These are phyloP conservation scores for Drosophila santomea DNA, from an alignment of 1,140 invertebrate genomes.

Conservation along the genomic window DNA sequence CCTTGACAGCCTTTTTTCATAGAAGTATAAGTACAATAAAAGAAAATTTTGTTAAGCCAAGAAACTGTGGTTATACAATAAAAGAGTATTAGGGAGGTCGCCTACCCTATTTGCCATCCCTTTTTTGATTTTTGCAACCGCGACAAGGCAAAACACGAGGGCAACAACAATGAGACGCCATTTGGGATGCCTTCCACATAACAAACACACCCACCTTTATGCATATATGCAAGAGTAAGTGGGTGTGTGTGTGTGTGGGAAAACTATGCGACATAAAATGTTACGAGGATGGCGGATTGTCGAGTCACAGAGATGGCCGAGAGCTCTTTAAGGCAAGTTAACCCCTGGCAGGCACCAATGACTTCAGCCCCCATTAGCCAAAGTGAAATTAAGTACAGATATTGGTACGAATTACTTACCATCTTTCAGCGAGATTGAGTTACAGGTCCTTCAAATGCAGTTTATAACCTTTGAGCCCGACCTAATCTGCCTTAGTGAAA, in stretches of 20 bases:
- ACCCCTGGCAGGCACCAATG: conserved; percentile 2
- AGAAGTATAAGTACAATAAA: background rate
- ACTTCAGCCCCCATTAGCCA: conserved; percentile 18
- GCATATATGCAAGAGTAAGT: conserved; percentile 56
- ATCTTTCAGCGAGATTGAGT: conserved; percentile 12
- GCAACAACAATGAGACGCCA: conserved; percentile 58
- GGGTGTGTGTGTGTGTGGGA: conserved; percentile 18
- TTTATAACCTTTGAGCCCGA: background rate
- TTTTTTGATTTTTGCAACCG: conserved; percentile 21
- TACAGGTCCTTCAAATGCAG: conserved; percentile 8
- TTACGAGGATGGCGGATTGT: conserved; percentile 43
- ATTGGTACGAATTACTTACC: conserved; percentile 2
- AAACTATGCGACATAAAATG: conserved; percentile 59
- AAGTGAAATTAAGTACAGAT: conserved; percentile 33
- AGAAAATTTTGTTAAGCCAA: background rate
- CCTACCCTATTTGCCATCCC: background rate
- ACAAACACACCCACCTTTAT: conserved; percentile 24
- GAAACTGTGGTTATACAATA: background rate
- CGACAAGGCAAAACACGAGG: conserved; percentile 56
- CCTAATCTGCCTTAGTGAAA: background rate
- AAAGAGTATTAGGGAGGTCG: background rate
- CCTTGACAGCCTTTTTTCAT: too few relatives aligned
- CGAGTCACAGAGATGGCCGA: conserved; percentile 20
- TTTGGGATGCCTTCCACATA: conserved; percentile 57
- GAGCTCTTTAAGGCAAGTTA: conserved; percentile 26